Base-by-base conservation (phyloP, 1,140 invertebrate genomes). In the Gonioctena quinquepunctata region DNA sequence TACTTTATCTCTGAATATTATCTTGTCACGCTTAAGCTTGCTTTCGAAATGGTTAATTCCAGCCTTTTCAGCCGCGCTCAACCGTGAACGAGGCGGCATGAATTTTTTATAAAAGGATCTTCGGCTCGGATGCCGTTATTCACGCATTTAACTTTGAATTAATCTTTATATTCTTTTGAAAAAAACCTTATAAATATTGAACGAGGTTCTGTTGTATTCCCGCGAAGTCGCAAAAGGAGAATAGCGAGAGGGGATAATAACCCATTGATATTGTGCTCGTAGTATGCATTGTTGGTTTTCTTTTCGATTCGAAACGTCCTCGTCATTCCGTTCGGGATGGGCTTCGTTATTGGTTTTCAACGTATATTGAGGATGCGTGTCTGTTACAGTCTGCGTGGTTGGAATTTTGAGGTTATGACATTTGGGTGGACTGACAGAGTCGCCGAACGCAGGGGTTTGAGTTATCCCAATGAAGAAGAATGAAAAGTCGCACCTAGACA, bases 91-190 rank as follows among this genome's bases (percentile, higher is more conserved):
- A 56, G 52, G 11, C n/a, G 22, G 52, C 52, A 56, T 56, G 52
- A 56, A 56, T 56, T 56, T 56, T 56, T 56, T 56, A 56, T 56
- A 56, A 56, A 56, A 56, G 52, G 19, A 19, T 56, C n/a, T 56
- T 56, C 13, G 52, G n/a, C 33, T 13, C 33, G 33, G 52, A 56
- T 56, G 52, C 52, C 52, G 52, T 56, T 56, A 56, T 56, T 56
- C 52, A 18, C 19, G 52, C 52, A 56, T 56, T 56, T 56, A 56
- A 19, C 52, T 56, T 56, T 56, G 52, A 56, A 56, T 56, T 56
- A 56, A 18, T 56, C 52, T 56, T 56, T 19, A 56, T 56, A 5
- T 19, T 42, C 33, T 56, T 56, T 23, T 4, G 33, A 56, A 23
- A 56, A 54, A 56, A 56, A 56, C 18, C 22, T 23, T 56, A 56